A percentile compares a stretch with the other conserved stretches of the same genome.
These are phyloP conservation scores for Melieria picta DNA, from an alignment of 2,888 invertebrate species.

Conservation along the genomic window DNA sequence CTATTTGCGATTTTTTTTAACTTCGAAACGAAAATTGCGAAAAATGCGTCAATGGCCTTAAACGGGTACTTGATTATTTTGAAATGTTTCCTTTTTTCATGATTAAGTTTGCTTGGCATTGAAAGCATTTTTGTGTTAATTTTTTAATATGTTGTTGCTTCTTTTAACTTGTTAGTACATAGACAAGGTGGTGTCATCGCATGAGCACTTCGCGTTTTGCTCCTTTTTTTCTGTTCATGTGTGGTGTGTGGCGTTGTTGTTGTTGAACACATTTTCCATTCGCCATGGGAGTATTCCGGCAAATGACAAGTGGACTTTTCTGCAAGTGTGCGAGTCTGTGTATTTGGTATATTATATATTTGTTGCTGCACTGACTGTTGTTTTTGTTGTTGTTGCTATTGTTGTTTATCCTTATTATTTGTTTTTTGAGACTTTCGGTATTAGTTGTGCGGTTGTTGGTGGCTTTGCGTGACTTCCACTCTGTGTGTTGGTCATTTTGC, in stretches of 20 bases:
- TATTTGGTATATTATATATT: slow-evolving; percentile 14
- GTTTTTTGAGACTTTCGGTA: slow-evolving; percentile 2
- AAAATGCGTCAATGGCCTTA: too few species aligned
- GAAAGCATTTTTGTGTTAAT: too few species aligned
- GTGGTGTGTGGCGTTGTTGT: background rate
- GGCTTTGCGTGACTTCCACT: slow-evolving; percentile 24
- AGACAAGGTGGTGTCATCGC: background rate
- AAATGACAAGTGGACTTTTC: slow-evolving; percentile 10
- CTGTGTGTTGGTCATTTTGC: slow-evolving; percentile 22
- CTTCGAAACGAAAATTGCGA: too few species aligned
- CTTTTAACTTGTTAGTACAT: too few species aligned
- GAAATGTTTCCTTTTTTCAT: too few species aligned
- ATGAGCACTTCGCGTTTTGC: background rate
- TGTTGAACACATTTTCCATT: background rate
- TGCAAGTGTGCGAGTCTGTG: slow-evolving; percentile 12
- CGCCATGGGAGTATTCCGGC: slow-evolving; percentile 16
- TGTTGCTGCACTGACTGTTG: slow-evolving; percentile 13
- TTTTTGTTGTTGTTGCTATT: slow-evolving; percentile 5
- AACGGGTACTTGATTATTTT: too few species aligned
- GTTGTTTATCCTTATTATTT: background rate
- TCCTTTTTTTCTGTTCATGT: background rate
- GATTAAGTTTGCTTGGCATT: too few species aligned
- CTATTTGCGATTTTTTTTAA: too few species aligned
- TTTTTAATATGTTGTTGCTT: too few species aligned
- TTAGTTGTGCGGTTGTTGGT: background rate